phyloP scores from a whole-genome alignment of 2,888 invertebrate species.

The Andrena haemorrhoa region DNA sequence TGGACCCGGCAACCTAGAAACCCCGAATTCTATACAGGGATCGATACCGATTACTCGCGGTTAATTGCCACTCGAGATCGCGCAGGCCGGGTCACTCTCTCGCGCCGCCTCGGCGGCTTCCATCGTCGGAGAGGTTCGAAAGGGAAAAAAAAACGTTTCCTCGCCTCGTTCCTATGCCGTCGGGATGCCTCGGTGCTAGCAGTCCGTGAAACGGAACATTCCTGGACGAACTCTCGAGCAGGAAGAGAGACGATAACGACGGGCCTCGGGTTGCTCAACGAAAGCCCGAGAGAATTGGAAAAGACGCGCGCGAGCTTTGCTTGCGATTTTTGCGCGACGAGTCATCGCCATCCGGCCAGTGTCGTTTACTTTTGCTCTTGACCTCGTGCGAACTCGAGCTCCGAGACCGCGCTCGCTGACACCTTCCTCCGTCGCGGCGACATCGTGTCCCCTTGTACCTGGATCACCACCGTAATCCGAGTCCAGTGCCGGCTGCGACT shows the following conservation, averaged over 20 bases:
- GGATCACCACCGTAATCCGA: slow-evolving; percentile 26
- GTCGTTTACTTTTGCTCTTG: slow-evolving; percentile 73
- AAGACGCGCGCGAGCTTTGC: too few species aligned
- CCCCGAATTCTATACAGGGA: slow-evolving; percentile 73
- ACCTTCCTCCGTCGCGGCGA: slow-evolving; percentile 45
- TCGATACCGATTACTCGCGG: slow-evolving; percentile 54
- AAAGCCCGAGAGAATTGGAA: not conserved
- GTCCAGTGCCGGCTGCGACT: slow-evolving; percentile 23
- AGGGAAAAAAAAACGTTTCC: slow-evolving; percentile 57
- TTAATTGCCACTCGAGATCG: slow-evolving; percentile 58
- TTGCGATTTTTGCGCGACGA: slow-evolving; percentile 29
- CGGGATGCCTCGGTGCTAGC: slow-evolving; percentile 31
- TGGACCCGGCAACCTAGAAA: slow-evolving; percentile 82
- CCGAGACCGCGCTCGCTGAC: slow-evolving; percentile 35
- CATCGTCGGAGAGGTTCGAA: slow-evolving; percentile 51
- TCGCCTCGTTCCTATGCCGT: slow-evolving; percentile 12
- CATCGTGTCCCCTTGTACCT: slow-evolving; percentile 21
- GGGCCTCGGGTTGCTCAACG: not conserved
- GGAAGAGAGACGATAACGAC: slow-evolving; percentile 5
- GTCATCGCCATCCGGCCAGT: slow-evolving; percentile 34
- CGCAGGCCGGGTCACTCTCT: slow-evolving; percentile 30
- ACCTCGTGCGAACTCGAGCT: slow-evolving; percentile 70
- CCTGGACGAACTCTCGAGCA: not conserved
- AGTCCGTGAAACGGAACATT: slow-evolving; percentile 49
- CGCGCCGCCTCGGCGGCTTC: slow-evolving; percentile 4